Evolutionary conservation across 2,113 vertebrate species (phyloP), one percentile per base, ranked within the genome.

Genomic region (Tragulus kanchil): DNA sequence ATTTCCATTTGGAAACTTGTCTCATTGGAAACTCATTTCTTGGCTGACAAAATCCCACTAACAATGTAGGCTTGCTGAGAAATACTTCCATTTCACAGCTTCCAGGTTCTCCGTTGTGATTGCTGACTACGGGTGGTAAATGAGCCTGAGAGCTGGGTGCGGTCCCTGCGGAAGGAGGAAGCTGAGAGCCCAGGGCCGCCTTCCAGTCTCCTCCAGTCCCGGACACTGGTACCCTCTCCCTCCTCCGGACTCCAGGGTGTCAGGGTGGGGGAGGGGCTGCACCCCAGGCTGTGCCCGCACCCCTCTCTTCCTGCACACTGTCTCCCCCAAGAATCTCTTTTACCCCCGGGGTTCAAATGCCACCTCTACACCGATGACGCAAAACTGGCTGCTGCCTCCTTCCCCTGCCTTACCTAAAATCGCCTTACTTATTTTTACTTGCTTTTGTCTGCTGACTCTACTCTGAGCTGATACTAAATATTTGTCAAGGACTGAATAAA

Each of bases 371-470:
- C 11, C 0, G 6, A 73, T 2, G 59, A 36, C 9, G 45, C 28
- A 23, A 21, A 61, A 31, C 52, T 2, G 61, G 71, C 12, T 0
- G 2, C 3, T 13, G 45, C 14, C 0, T 1, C 31, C 79, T 85
- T 31, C 17, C 56, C 12, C 31, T 12, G 5, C 23, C 7, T 50
- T 5, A 8, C n/a, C 61, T 15, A 62, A 88, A 73, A 67, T n/a
- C 23, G 67, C 0, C 25, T 85, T 17, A 11, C 5, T 64, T 69
- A 36, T 13, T 17, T 85, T 54, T 61, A 56, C 65, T 67, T 31
- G 17, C 12, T 65, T 81, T 56, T n/a, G 26, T 54, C 36, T 59
- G 42, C n/a, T 52, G 26, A 3, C 4, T 23, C 64, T 8, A n/a
- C 48, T 13, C 36, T 6, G 36, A 58, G 58, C 36, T 9, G 65